phyloP scores from a whole-genome alignment of 2,888 invertebrate genomes.

The Hoplodrina blanda region DNA sequence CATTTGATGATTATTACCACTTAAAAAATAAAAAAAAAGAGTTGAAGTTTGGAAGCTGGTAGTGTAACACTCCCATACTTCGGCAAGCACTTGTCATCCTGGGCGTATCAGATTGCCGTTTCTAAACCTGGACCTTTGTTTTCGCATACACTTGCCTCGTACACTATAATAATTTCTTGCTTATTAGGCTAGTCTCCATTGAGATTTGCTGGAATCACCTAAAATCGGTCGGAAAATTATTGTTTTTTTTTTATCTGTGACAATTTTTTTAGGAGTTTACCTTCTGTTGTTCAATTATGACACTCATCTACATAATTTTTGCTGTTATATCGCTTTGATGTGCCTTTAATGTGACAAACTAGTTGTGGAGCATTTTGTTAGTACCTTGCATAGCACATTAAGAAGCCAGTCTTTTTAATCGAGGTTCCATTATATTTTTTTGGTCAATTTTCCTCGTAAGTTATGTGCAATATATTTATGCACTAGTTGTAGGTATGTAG shows the following conservation, averaged over 20 bases:
- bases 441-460: conserved; percentile 13
- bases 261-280: conserved; percentile 2
- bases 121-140: too few relatives aligned
- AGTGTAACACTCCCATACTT: too few relatives aligned
- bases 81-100: too few relatives aligned
- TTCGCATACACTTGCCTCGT: too few relatives aligned
- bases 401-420: conserved; percentile 28
- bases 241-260: not conserved
- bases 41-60: too few relatives aligned
- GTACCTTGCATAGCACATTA: conserved; percentile 41
- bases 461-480: not conserved
- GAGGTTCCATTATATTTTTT: conserved; percentile 38
- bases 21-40: too few relatives aligned
- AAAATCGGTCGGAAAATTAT: not conserved
- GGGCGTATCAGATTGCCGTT: too few relatives aligned
- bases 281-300: conserved; percentile 31
- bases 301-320: conserved; percentile 43
- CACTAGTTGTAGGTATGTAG: too few relatives aligned
- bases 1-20: too few relatives aligned
- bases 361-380: conserved; percentile 28
- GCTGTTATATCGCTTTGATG: conserved; percentile 41
- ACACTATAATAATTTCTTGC: too few relatives aligned
- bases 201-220: too few relatives aligned
- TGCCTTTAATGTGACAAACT: conserved; percentile 27
- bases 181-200: too few relatives aligned